These are phyloP conservation scores for Cremastinae sp. DNA, from an alignment of 2,888 invertebrate genomes.

Conservation along the genomic window DNA sequence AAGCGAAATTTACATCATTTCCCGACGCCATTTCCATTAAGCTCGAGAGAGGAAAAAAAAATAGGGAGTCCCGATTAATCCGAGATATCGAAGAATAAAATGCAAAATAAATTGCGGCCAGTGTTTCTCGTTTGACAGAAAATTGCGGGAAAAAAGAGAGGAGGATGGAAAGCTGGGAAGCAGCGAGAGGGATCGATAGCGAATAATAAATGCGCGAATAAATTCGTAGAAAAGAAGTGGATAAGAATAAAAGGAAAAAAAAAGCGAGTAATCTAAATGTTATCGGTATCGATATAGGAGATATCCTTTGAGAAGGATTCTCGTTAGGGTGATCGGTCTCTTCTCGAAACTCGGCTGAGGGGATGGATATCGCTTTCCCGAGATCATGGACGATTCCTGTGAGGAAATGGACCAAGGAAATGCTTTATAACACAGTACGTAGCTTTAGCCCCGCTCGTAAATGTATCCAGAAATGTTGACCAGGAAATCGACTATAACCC, in stretches of 20 bases:
- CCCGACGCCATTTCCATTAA: not conserved
- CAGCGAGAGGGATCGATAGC: conserved; percentile 7
- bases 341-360: conserved; percentile 9
- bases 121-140: conserved; percentile 41
- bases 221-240: conserved; percentile 35
- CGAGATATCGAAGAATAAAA: not conserved
- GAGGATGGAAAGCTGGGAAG: conserved; percentile 14
- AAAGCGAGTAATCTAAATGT: conserved; percentile 20
- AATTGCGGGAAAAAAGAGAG: conserved; percentile 47
- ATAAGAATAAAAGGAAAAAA: conserved; percentile 12
- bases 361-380: conserved; percentile 30
- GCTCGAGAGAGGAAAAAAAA: too few relatives aligned
- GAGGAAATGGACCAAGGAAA: conserved; percentile 53
- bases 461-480: conserved; percentile 14
- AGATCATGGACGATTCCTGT: conserved; percentile 37
- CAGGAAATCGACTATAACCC: conserved; percentile 50
- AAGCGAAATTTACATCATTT: not conserved
- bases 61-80: not conserved
- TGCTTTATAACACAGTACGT: conserved; percentile 36
- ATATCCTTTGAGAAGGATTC: conserved; percentile 35
- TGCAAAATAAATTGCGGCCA: not conserved
- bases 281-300: conserved; percentile 27
- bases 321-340: conserved; percentile 15
- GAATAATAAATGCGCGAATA: conserved; percentile 55
- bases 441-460: conserved; percentile 11